Evolutionary conservation across 1,140 invertebrate genomes (phyloP).

Genomic region (Drosophila tristis): DNA sequence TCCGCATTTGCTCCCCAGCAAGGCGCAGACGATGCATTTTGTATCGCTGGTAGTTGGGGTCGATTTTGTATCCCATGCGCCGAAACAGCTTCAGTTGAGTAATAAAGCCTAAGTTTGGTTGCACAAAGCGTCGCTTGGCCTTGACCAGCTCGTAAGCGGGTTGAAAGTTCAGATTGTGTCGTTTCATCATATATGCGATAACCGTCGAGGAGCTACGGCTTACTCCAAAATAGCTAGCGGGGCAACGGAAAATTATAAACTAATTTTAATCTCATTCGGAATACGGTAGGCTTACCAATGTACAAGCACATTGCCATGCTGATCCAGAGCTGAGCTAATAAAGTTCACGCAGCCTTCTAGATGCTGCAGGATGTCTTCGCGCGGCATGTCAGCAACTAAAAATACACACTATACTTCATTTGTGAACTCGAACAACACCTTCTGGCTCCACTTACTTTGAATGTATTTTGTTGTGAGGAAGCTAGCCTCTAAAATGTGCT

Average conservation of each 20-base stretch:
- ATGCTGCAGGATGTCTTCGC: conserved; percentile 92
- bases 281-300: conserved; percentile 87
- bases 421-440: background rate
- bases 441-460: conserved; percentile 86
- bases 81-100: conserved; percentile 91
- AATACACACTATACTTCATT: conserved; percentile 44
- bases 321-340: conserved; percentile 87
- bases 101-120: conserved; percentile 90
- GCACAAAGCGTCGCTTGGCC: conserved; percentile 87
- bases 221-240: conserved; percentile 91
- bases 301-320: conserved; percentile 88
- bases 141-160: conserved; percentile 89
- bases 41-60: conserved; percentile 89
- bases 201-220: conserved; percentile 93
- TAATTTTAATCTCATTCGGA: background rate
- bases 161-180: conserved; percentile 88
- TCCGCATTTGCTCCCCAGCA: conserved; percentile 91
- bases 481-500: conserved; percentile 88
- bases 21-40: conserved; percentile 91
- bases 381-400: conserved; percentile 91
- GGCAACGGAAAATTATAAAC: background rate
- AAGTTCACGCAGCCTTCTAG: conserved; percentile 91
- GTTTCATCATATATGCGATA: conserved; percentile 94
- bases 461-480: conserved; percentile 90
- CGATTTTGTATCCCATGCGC: conserved; percentile 90